Conservation (phyloP, 2,888 invertebrate species). For the Amorpha juglandis region DNA sequence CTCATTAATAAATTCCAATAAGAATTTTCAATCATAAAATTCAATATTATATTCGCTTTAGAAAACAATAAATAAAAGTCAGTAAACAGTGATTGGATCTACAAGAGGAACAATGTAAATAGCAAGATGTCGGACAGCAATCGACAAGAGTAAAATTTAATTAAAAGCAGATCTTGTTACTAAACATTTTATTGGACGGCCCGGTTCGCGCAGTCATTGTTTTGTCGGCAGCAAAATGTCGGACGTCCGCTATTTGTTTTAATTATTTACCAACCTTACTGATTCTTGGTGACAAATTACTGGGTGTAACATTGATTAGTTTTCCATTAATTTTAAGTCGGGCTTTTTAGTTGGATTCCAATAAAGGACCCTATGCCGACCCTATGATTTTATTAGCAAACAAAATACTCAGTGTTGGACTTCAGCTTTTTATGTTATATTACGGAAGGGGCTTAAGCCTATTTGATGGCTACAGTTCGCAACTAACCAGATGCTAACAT, state of each 20-base stretch:
- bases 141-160: conserved; percentile 56
- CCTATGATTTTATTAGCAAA: too few relatives aligned
- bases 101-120: not conserved
- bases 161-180: conserved; percentile 53
- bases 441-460: too few relatives aligned
- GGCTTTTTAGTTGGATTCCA: too few relatives aligned
- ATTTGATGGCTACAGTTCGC: too few relatives aligned
- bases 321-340: not conserved
- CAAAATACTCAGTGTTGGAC: too few relatives aligned
- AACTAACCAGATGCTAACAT: too few relatives aligned
- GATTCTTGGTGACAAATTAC: conserved; percentile 34
- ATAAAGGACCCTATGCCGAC: too few relatives aligned
- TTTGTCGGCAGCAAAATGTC: conserved; percentile 38
- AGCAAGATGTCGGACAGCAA: not conserved
- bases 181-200: conserved; percentile 49
- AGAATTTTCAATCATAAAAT: too few relatives aligned
- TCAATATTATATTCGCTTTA: too few relatives aligned
- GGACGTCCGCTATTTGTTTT: conserved; percentile 58
- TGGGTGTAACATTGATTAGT: conserved; percentile 27
- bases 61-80: not conserved
- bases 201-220: conserved; percentile 30
- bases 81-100: conserved; percentile 2
- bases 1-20: too few relatives aligned
- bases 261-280: conserved; percentile 52
- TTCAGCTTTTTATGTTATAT: too few relatives aligned